Conservation (phyloP, 2,888 invertebrate genomes). For the Saturnia pavonia region DNA sequence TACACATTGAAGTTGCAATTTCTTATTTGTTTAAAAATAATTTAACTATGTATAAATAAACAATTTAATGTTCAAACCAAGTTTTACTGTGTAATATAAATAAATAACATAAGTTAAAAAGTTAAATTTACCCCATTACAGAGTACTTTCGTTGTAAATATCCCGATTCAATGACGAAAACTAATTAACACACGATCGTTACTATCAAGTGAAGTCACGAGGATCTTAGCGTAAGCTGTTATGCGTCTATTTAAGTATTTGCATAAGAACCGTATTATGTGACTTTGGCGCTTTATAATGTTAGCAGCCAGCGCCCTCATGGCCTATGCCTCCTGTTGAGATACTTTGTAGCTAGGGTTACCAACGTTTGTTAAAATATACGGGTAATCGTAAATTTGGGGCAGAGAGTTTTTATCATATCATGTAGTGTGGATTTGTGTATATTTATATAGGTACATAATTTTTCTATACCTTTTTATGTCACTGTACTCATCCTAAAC, state of each 20-base stretch:
- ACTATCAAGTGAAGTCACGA: conserved; percentile 20
- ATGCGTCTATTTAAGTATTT: conserved; percentile 42
- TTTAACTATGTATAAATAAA: too few relatives aligned
- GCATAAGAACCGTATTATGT: conserved; percentile 45
- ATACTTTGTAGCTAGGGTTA: conserved; percentile 24
- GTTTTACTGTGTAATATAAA: too few relatives aligned
- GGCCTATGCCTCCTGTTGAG: conserved; percentile 51
- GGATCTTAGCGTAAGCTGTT: conserved; percentile 16
- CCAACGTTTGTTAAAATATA: background rate
- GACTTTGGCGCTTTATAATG: conserved; percentile 41
- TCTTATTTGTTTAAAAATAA: too few relatives aligned
- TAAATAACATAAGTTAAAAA: background rate
- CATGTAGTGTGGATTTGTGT: too few relatives aligned
- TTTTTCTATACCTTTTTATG: too few relatives aligned
- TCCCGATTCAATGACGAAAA: conserved; percentile 20
- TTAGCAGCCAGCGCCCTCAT: conserved; percentile 41
- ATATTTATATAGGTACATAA: too few relatives aligned
- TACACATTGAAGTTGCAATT: too few relatives aligned
- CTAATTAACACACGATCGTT: conserved; percentile 19
- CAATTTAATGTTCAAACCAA: too few relatives aligned
- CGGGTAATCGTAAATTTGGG: background rate
- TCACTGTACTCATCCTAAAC: too few relatives aligned
- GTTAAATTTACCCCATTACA: background rate
- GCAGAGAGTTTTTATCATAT: too few relatives aligned
- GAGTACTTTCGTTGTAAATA: conserved; percentile 7